phyloP scores from a whole-genome alignment of 2,888 invertebrate species.

The Tetragnatha montana region DNA sequence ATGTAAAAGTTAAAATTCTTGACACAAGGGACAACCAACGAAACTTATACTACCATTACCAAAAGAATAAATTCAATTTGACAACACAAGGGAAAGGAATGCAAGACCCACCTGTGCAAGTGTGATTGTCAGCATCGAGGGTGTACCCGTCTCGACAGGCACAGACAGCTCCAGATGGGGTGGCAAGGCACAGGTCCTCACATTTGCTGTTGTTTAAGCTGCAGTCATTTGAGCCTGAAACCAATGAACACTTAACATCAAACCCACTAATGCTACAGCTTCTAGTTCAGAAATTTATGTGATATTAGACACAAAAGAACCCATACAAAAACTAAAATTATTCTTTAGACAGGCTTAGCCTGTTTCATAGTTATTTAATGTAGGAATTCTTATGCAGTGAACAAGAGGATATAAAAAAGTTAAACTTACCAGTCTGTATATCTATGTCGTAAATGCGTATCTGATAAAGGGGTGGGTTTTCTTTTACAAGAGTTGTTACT shows the following conservation, averaged over 20 bases:
- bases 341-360: too few relatives aligned
- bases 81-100: background rate
- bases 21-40: background rate
- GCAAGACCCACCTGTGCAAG: constrained; percentile 77
- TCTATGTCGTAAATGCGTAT: constrained; percentile 82
- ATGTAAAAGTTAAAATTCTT: background rate
- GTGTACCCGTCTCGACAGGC: constrained; percentile 82
- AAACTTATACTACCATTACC: background rate
- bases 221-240: constrained; percentile 73
- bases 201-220: constrained; percentile 79
- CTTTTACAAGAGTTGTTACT: constrained; percentile 78
- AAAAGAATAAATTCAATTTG: background rate
- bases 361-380: too few relatives aligned
- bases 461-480: constrained; percentile 80
- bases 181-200: constrained; percentile 84
- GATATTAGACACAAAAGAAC: background rate
- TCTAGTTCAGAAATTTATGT: background rate
- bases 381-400: background rate
- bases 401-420: background rate
- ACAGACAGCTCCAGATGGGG: constrained; percentile 79
- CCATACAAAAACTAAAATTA: background rate
- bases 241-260: background rate
- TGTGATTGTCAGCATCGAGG: constrained; percentile 75
- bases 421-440: constrained; percentile 78
- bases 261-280: too few relatives aligned